Conservation (phyloP, 2,797 vertebrate species). For the Ceryle rudis region DNA sequence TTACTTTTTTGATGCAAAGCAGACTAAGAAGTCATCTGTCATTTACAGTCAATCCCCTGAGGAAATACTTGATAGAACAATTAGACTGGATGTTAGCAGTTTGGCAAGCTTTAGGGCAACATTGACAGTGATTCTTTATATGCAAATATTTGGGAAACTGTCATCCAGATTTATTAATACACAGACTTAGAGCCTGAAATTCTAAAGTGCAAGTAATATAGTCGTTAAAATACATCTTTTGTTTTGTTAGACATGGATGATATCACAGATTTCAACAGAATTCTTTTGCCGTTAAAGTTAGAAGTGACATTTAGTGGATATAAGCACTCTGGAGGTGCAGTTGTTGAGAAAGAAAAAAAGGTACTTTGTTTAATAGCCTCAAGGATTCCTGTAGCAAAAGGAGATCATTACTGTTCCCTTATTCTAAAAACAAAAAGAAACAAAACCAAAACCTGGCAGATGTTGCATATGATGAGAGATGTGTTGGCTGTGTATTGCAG, state of each 20-base stretch:
- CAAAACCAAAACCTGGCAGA: neutral
- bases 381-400: constrained; percentile 29
- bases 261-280: constrained; percentile 30
- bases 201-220: neutral
- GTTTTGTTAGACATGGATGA: constrained; percentile 1
- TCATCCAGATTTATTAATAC: constrained; percentile 36
- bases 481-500: neutral
- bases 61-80: constrained; percentile 43
- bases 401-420: neutral
- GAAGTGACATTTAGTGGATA: neutral
- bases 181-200: neutral
- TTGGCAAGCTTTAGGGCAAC: constrained; percentile 35
- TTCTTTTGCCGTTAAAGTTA: constrained; percentile 23
- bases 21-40: neutral
- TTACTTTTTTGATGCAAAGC: constrained; percentile 21
- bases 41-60: constrained; percentile 22
- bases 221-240: neutral
- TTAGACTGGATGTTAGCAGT: constrained; percentile 38
- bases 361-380: constrained; percentile 9
- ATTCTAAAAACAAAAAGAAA: constrained; percentile 36
- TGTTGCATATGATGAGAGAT: constrained; percentile 24
- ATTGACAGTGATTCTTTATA: constrained; percentile 16
- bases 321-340: constrained; percentile 15
- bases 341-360: neutral
- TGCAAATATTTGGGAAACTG: constrained; percentile 57